A percentile compares a stretch with the other conserved stretches of the same genome.
phyloP scores from a whole-genome alignment of 2,888 invertebrate species.

The Galerucella pusilla region DNA sequence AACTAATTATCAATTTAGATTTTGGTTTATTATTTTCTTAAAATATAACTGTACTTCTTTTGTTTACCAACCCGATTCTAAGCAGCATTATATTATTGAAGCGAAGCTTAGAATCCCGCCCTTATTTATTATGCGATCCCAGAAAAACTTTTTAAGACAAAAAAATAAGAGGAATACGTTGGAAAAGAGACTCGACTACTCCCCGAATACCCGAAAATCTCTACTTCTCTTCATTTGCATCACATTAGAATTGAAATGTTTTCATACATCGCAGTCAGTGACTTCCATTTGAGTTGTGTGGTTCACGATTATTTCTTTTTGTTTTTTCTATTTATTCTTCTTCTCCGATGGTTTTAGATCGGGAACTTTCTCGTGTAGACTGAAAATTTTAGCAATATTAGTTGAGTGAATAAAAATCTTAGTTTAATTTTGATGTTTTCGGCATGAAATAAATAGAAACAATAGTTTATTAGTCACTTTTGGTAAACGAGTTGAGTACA shows the following conservation, averaged over 20 bases:
- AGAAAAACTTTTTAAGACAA: slow-evolving; percentile 10
- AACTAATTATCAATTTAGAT: too few relatives aligned
- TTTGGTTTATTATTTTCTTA: too few relatives aligned
- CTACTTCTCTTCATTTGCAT: slow-evolving; percentile 36
- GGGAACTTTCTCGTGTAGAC: not conserved
- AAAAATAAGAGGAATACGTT: slow-evolving; percentile 7
- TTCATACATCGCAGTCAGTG: slow-evolving; percentile 33
- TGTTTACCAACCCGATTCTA: not conserved
- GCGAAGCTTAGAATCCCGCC: slow-evolving; percentile 2
- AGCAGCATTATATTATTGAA: slow-evolving; percentile 7
- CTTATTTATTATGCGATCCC: slow-evolving; percentile 24
- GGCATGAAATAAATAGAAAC: too few relatives aligned
- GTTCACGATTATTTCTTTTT: slow-evolving; percentile 27
- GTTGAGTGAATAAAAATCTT: slow-evolving; percentile 33
- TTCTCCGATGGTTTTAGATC: slow-evolving; percentile 18
- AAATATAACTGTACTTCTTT: too few relatives aligned
- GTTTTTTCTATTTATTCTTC: slow-evolving; percentile 31
- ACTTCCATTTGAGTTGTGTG: slow-evolving; percentile 19
- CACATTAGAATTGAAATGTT: slow-evolving; percentile 40
- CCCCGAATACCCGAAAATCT: slow-evolving; percentile 12
- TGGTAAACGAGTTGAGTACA: too few relatives aligned
- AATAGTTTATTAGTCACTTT: too few relatives aligned
- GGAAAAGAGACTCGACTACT: slow-evolving; percentile 13
- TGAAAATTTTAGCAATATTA: slow-evolving; percentile 24
- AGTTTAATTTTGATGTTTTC: too few relatives aligned